Base-by-base conservation (phyloP, 2,113 vertebrate genomes). In the Calyptommatus sinebrachiatus region DNA sequence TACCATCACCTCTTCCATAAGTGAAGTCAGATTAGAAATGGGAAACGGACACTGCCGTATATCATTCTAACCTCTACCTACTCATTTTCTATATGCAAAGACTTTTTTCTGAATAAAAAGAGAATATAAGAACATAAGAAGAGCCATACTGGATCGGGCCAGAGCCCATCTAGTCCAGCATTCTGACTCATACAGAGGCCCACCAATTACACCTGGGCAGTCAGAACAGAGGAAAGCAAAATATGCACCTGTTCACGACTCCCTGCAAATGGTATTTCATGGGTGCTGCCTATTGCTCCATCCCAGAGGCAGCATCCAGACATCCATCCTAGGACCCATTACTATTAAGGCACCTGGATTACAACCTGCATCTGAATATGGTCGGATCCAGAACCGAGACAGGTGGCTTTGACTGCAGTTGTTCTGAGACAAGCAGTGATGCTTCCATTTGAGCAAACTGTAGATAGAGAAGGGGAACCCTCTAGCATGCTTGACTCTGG, bases 391-490 rank as follows among this genome's bases (percentile, higher is more conserved):
- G 29, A 18, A 14, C 46, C 11, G 31, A 66, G 71, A n/a, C 20
- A 4, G 12, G 41, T 20, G 29, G n/a, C 10, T 48, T 50, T 29
- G 28, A 7, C 50, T 21, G 8, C 41, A 71, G 21, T 50, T 11
- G 10, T 10, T 20, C 45, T 21, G 16, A 7, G 26, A 45, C 41
- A 1, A 60, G 35, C 45, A 66, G n/a, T 35, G 24, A 41, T 18
- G 9, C 31, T n/a, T 68, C 41, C 71, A 45, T 31, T 48, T 60
- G 12, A 9, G 8, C 21, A 77, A 24, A n/a, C 12, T 68, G 21
- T 16, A 24, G 16, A 62, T 69, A 71, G 87, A 84, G 88, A 86
- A 5, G 50, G 7, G 50, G 50, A 63, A 10, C n/a, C 31, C 62
- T 21, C 29, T 16, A 20, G 50, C 2, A 24, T 35, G 2, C 24